Conservation (phyloP, 2,113 vertebrate species). For the Gadus chalcogrammus region DNA sequence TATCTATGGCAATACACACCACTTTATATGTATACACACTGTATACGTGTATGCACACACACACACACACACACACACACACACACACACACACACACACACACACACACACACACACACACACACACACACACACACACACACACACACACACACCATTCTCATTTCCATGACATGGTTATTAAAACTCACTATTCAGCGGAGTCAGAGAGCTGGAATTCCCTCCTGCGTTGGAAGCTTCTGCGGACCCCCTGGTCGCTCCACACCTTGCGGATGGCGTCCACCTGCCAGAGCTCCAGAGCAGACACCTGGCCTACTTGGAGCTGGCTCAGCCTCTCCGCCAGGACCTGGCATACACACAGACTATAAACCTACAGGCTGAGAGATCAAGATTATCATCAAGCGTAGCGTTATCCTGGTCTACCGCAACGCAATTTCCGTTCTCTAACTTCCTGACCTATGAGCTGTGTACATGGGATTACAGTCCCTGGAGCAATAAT, state of each 20-base stretch:
- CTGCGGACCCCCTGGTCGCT: slow-evolving; percentile 77
- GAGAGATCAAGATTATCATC: slow-evolving; percentile 2
- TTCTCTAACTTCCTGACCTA: background rate
- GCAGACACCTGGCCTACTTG: slow-evolving; percentile 53
- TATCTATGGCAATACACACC: no score
- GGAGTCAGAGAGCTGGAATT: slow-evolving; percentile 82
- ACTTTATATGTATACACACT: background rate
- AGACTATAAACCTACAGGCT: slow-evolving; percentile 4
- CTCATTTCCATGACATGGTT: background rate
- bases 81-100: no score
- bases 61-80: no score
- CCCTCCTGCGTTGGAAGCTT: slow-evolving; percentile 76
- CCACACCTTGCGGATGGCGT: slow-evolving; percentile 80
- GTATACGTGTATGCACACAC: background rate
- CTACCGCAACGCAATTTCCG: background rate
- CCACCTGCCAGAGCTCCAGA: slow-evolving; percentile 67
- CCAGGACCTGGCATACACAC: slow-evolving; percentile 63
- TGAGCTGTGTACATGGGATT: no score
- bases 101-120: no score
- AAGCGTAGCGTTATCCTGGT: background rate
- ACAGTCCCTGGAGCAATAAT: no score
- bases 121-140: no score
- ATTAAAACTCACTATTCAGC: slow-evolving; percentile 76
- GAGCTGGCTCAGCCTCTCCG: slow-evolving; percentile 69
- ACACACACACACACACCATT: background rate